A percentile compares a stretch with the other conserved stretches of the same genome.
phyloP scores from a whole-genome alignment of 2,888 invertebrate genomes.

The Lasioglossum vierecki region DNA sequence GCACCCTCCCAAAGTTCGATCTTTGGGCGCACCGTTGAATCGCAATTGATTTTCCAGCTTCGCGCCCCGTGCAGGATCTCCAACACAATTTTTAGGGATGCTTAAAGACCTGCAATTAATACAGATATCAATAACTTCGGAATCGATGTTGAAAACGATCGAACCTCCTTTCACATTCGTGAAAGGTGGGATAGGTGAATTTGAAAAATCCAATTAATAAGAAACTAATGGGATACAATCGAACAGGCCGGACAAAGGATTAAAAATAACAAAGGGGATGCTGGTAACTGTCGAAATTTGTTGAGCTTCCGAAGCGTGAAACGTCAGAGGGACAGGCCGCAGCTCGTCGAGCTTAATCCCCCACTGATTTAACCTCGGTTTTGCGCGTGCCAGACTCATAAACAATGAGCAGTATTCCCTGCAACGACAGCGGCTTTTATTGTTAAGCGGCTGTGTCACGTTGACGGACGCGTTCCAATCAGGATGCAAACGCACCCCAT shows the following conservation, averaged over 20 bases:
- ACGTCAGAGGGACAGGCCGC: conserved; percentile 62
- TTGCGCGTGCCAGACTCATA: conserved; percentile 48
- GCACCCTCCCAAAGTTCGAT: not conserved
- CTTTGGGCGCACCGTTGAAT: not conserved
- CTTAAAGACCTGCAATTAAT: not conserved
- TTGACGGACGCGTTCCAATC: conserved; percentile 25
- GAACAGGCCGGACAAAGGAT: conserved; percentile 5
- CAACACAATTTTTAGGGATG: not conserved
- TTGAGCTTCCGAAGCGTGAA: conserved; percentile 62
- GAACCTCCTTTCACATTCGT: not conserved
- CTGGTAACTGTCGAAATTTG: conserved; percentile 50
- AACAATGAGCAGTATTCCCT: conserved; percentile 42
- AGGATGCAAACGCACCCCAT: not conserved
- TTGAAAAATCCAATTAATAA: not conserved
- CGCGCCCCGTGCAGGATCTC: not conserved
- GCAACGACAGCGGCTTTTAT: conserved; percentile 38
- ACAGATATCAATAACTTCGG: too few species aligned
- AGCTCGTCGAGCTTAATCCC: conserved; percentile 64
- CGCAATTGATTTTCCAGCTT: not conserved
- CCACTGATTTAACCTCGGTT: conserved; percentile 65
- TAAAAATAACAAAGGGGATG: conserved; percentile 8
- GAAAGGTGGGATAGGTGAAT: not conserved
- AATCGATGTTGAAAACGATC: too few species aligned
- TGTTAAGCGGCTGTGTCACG: conserved; percentile 29
- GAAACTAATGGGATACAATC: not conserved